phyloP scores from a whole-genome alignment of 2,797 vertebrate species.

The Gallirallus australis region DNA sequence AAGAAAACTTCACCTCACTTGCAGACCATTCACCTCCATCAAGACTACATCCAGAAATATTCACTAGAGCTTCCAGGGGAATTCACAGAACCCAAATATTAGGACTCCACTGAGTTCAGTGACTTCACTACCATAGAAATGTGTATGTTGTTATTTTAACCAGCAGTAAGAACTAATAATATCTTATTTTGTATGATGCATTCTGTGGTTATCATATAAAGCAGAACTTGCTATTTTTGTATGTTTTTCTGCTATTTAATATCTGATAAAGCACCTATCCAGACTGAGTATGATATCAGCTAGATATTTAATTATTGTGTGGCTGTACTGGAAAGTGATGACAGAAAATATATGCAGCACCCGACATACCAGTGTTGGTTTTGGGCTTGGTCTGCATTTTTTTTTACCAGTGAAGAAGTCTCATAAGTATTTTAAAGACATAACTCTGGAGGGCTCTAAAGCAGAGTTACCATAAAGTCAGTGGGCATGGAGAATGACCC shows the following conservation, averaged over 20 bases:
- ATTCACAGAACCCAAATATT: neutral
- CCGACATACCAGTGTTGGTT: constrained; percentile 62
- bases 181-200: neutral
- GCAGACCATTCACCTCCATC: neutral
- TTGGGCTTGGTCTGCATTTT: constrained; percentile 59
- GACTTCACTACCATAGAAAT: neutral
- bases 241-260: constrained; percentile 59
- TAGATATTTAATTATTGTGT: constrained; percentile 44
- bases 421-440: constrained; percentile 16
- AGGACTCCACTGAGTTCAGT: neutral
- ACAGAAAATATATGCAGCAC: constrained; percentile 64
- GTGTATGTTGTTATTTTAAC: neutral
- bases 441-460: constrained; percentile 3
- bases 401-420: constrained; percentile 64
- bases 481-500: neutral
- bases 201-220: constrained; percentile 43
- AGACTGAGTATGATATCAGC: constrained; percentile 57
- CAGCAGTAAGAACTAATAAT: neutral
- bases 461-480: neutral
- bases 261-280: constrained; percentile 76
- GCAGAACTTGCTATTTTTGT: constrained; percentile 40
- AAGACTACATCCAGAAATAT: neutral
- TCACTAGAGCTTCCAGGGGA: neutral
- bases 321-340: neutral
- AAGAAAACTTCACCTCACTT: neutral